Conservation (phyloP, 2,797 vertebrate species). For the Enteromius treurensis region DNA sequence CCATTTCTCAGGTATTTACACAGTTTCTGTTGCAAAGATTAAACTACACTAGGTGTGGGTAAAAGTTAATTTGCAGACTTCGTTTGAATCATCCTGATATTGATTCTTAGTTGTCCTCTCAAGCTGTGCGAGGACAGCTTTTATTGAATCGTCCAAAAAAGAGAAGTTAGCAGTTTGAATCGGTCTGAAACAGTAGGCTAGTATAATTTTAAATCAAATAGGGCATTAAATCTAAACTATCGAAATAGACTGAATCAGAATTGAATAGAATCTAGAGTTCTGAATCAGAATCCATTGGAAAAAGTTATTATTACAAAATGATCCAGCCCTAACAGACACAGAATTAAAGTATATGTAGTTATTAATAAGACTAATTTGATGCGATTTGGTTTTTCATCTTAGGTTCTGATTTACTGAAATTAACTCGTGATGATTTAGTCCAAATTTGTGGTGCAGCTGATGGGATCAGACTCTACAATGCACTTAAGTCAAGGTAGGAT, state of each 20-base stretch:
- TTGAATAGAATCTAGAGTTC: background rate
- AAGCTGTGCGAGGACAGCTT: background rate
- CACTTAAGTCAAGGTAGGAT: slow-evolving; percentile 91
- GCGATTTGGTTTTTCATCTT: slow-evolving; percentile 33
- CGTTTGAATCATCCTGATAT: background rate
- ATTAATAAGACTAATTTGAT: slow-evolving; percentile 16
- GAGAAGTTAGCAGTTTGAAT: background rate
- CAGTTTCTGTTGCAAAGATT: background rate
- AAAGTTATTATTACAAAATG: background rate
- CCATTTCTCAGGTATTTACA: slow-evolving; percentile 90
- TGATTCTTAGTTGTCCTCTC: background rate
- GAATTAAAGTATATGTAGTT: background rate
- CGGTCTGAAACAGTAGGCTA: background rate
- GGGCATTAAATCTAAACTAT: background rate
- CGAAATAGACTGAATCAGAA: background rate
- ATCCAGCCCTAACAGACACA: background rate
- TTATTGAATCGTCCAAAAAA: background rate
- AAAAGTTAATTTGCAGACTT: background rate
- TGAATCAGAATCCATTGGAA: background rate
- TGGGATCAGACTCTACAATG: slow-evolving; percentile 94
- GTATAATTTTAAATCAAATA: background rate
- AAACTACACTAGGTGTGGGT: background rate
- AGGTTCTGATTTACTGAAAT: slow-evolving; percentile 96
- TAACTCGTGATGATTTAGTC: slow-evolving; percentile 93
- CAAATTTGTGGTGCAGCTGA: slow-evolving; percentile 97